Conservation (phyloP, 2,888 invertebrate genomes). For the Arrhopalites spinosus region DNA sequence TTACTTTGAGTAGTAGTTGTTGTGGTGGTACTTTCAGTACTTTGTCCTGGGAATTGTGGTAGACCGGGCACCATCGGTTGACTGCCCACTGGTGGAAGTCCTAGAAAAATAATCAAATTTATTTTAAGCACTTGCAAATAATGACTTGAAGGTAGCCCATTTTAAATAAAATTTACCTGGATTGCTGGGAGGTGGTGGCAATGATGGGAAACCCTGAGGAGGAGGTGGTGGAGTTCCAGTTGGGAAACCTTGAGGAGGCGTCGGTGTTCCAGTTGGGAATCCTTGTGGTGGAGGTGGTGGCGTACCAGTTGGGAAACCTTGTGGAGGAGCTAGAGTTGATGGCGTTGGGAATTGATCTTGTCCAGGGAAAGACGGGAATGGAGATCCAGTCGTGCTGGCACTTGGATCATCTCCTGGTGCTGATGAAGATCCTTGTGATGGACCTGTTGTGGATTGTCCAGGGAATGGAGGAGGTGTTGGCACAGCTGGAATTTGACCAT, state of each 20-base stretch:
- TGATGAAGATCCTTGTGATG: slow-evolving; percentile 5
- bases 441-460: slow-evolving; percentile 7
- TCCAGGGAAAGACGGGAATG: neutral
- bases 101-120: no score
- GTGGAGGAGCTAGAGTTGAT: slow-evolving; percentile 6
- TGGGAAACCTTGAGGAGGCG: no score
- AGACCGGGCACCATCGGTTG: neutral
- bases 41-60: neutral
- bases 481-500: slow-evolving; percentile 15
- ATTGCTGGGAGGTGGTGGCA: no score
- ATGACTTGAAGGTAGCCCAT: no score
- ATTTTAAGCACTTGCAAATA: no score
- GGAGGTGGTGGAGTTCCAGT: no score
- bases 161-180: no score
- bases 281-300: neutral
- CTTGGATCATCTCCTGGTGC: slow-evolving; percentile 31
- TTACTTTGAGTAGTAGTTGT: neutral
- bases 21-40: neutral
- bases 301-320: neutral
- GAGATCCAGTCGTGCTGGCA: neutral
- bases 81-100: no score
- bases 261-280: neutral
- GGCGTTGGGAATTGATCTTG: neutral
- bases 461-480: slow-evolving; percentile 23
- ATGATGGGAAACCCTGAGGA: no score